phyloP scores from a whole-genome alignment of 2,113 vertebrate genomes.

The Crocuta crocuta region DNA sequence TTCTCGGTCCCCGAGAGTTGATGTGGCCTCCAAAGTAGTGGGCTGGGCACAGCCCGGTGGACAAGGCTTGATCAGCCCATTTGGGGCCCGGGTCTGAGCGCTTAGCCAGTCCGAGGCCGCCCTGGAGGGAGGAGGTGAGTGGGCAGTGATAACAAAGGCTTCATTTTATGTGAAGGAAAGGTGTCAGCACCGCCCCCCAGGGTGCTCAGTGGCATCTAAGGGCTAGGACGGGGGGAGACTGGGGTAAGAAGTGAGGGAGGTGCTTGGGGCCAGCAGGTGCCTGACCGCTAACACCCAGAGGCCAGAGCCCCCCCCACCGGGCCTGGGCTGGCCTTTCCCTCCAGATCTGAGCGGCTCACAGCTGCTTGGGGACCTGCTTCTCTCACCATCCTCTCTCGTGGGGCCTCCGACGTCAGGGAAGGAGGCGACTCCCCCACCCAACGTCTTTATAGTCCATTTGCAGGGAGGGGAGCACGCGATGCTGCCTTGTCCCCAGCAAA shows the following conservation, averaged over 20 bases:
- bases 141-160: neutral
- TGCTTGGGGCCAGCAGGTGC: neutral
- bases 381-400: neutral
- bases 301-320: rapidly evolving
- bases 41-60: neutral
- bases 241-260: neutral
- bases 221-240: neutral
- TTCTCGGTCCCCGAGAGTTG: neutral
- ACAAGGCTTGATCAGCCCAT: neutral
- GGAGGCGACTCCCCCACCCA: neutral
- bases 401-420: rapidly evolving
- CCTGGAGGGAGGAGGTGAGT: neutral
- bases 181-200: neutral
- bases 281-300: neutral
- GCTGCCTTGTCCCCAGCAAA: neutral
- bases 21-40: neutral
- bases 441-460: rapidly evolving
- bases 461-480: rapidly evolving
- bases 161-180: neutral
- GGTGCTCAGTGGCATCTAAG: neutral
- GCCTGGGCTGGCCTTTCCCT: neutral
- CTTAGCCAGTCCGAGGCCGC: neutral
- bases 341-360: rapidly evolving
- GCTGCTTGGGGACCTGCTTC: rapidly evolving
- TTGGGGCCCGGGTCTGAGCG: rapidly evolving